phyloP scores from a whole-genome alignment of 2,888 invertebrate genomes.

The Cryptosula pallasiana region DNA sequence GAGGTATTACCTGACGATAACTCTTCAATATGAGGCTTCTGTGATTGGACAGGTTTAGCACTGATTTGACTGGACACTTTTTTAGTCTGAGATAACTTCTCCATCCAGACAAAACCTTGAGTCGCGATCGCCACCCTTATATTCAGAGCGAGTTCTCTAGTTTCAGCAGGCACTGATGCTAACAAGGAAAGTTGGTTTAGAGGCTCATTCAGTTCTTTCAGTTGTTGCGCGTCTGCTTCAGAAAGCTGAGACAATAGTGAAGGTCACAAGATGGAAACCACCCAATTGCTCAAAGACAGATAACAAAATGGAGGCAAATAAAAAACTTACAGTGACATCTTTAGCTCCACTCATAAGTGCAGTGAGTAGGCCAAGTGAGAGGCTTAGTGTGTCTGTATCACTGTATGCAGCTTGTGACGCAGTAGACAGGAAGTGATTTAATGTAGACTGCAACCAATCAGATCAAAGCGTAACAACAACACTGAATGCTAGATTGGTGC shows the following conservation, averaged over 20 bases:
- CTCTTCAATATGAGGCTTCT: too few species aligned
- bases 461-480: neutral
- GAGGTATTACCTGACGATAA: neutral
- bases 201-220: conserved; percentile 36
- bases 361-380: conserved; percentile 47
- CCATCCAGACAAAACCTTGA: conserved; percentile 41
- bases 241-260: conserved; percentile 32
- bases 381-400: conserved; percentile 41
- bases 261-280: neutral
- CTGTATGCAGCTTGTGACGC: too few species aligned
- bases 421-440: neutral
- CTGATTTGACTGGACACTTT: neutral
- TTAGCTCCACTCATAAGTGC: conserved; percentile 40
- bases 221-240: conserved; percentile 34
- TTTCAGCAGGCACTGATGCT: conserved; percentile 26
- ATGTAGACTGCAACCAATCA: neutral
- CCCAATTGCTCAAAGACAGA: neutral
- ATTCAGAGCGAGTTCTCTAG: conserved; percentile 47
- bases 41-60: neutral
- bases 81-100: neutral
- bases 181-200: conserved; percentile 1
- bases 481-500: neutral
- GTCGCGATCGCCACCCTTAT: conserved; percentile 50
- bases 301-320: neutral
- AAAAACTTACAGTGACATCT: conserved; percentile 32